phyloP scores from a whole-genome alignment of 2,797 vertebrate species.

The Zalophus californianus region DNA sequence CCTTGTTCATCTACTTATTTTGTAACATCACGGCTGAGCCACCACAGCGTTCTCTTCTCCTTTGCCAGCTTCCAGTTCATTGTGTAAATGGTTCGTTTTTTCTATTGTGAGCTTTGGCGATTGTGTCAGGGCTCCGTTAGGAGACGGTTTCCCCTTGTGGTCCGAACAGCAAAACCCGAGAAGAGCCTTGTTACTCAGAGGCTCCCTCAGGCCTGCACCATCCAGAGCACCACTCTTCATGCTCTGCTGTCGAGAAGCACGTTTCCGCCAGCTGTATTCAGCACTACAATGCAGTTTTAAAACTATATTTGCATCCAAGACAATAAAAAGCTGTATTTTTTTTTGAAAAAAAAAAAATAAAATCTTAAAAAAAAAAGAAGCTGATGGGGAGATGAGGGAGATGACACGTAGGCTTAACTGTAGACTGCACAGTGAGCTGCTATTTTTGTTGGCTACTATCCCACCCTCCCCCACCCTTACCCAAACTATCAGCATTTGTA shows the following conservation, averaged over 20 bases:
- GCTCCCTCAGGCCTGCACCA: constrained; percentile 74
- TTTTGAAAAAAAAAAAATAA: neutral
- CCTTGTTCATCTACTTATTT: neutral
- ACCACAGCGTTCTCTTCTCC: neutral
- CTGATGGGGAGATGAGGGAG: neutral
- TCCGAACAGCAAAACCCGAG: neutral
- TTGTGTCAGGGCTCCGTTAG: neutral
- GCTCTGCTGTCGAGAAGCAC: constrained; percentile 78
- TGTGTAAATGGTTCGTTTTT: constrained; percentile 62
- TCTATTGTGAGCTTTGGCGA: neutral
- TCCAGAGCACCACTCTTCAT: constrained; percentile 52
- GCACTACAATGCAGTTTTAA: constrained; percentile 88
- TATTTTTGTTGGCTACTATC: neutral
- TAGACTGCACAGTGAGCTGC: neutral
- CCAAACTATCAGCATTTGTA: neutral
- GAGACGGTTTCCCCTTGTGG: neutral
- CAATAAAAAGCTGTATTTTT: constrained; percentile 84
- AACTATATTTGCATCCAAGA: constrained; percentile 87
- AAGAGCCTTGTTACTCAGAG: constrained; percentile 59
- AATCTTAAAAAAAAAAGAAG: neutral
- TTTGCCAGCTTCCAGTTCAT: neutral
- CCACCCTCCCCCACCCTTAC: neutral
- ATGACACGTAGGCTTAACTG: neutral
- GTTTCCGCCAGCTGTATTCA: constrained; percentile 85
- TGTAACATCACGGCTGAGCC: neutral